Base-by-base conservation (phyloP, 2,888 invertebrate genomes). In the Drosophila neutralis region DNA sequence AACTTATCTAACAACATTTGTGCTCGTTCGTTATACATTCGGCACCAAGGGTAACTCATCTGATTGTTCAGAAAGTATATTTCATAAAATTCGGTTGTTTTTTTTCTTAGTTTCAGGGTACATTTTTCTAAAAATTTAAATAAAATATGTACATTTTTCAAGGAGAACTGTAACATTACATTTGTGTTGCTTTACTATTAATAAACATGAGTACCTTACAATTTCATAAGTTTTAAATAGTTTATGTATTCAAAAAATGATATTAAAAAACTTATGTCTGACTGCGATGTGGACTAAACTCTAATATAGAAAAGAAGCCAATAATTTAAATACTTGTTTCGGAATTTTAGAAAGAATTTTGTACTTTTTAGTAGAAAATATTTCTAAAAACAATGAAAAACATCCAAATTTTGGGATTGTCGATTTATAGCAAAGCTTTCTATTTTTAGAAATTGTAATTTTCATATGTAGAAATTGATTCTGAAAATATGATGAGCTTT, bases 1-100 rank as follows among this genome's bases (percentile, higher is more conserved):
- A 38, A 15, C 45, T 48, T 6, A n/a, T 48, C 38, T 66, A 66
- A 33, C 13, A 4, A 11, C 24, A 49, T 27, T 27, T n/a, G 45
- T 40, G n/a, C 18, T 5, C 27, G 65, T 8, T 45, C 10, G 45
- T 45, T 45, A 45, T 45, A 45, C 45, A 24, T 45, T 15, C 45
- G 45, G 45, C 45, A 45, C 45, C 15, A 45, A 15, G 15, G 7
- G 15, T 45, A 15, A 24, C 45, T 24, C 13, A 45, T 13, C 21
- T 4, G 4, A 7, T 45, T 15, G 1, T 24, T 45, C 2, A 15
- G 8, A 15, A 24, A 24, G 24, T 15, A 24, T 45, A 15, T 45
- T 24, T 7, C 15, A 15, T 24, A 38, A 24, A 45, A 45, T 24
- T 15, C 0, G 4, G 4, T 4, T 45, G 7, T 2, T 4, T 45